Evolutionary conservation across 1,140 invertebrate species (phyloP).

Genomic region (Lithobius niger): DNA sequence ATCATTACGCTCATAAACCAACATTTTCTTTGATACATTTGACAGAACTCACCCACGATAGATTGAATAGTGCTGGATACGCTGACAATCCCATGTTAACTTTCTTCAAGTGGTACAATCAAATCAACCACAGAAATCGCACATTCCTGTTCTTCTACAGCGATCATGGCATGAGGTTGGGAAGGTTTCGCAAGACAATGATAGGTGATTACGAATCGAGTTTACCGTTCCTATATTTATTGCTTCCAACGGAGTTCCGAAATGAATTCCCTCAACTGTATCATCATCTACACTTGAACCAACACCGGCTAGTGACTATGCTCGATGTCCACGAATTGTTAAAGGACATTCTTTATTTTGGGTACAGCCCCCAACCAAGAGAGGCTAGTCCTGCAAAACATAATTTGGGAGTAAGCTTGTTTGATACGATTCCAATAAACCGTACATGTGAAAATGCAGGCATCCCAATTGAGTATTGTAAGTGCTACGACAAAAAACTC

Average conservation of each 20-base stretch:
- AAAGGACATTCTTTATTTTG: constrained; percentile 20
- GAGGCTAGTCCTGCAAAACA: no score
- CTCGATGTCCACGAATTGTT: constrained; percentile 36
- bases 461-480: constrained; percentile 41
- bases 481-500: constrained; percentile 29
- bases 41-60: constrained; percentile 30
- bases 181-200: constrained; percentile 34
- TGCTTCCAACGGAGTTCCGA: constrained; percentile 36
- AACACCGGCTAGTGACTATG: constrained; percentile 31
- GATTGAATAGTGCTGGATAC: constrained; percentile 25
- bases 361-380: constrained; percentile 11
- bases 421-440: constrained; percentile 25
- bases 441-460: constrained; percentile 34
- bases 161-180: constrained; percentile 44
- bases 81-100: constrained; percentile 26
- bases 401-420: constrained; percentile 26
- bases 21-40: constrained; percentile 26
- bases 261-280: constrained; percentile 26
- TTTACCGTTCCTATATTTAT: constrained; percentile 41
- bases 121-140: constrained; percentile 29
- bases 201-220: constrained; percentile 41
- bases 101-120: constrained; percentile 27
- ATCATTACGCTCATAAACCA: background rate
- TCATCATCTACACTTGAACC: constrained; percentile 31
- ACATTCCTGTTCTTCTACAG: constrained; percentile 40